Percentiles rank a stretch among this genome's conserved stretches.
Evolutionary conservation across 2,113 vertebrate species (phyloP).

Genomic region (Delphinapterus leucas): DNA sequence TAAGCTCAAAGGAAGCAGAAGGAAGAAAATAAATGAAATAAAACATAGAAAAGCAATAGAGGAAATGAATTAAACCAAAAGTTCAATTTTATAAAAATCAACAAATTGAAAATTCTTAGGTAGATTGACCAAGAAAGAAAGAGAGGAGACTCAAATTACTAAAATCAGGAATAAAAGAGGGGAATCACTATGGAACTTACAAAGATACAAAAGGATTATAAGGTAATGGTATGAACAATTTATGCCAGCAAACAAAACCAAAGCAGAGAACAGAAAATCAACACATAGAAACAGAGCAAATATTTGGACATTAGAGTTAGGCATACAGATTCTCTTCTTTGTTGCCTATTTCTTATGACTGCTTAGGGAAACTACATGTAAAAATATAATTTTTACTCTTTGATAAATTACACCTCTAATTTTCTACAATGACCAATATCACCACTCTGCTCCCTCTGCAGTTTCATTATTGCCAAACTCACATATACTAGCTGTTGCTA

Average conservation of each 20-base stretch:
- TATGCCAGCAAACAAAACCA: not conserved
- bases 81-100: not conserved
- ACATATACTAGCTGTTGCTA: not conserved
- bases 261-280: not conserved
- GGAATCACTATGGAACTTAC: not conserved
- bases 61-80: not conserved
- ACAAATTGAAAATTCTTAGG: not conserved
- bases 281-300: not conserved
- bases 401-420: not conserved
- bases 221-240: not conserved
- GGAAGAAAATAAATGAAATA: too few relatives aligned
- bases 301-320: not conserved
- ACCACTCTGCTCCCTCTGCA: not conserved
- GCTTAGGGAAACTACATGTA: not conserved
- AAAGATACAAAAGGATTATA: not conserved
- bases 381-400: not conserved
- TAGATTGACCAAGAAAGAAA: not conserved
- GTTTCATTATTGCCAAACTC: not conserved
- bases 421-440: not conserved
- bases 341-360: not conserved
- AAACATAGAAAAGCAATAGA: not conserved
- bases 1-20: too few relatives aligned
- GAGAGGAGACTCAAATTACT: too few relatives aligned
- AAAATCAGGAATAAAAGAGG: not conserved
- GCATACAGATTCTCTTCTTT: not conserved